phyloP scores from a whole-genome alignment of 2,797 vertebrate species.

The Spheniscus humboldti region DNA sequence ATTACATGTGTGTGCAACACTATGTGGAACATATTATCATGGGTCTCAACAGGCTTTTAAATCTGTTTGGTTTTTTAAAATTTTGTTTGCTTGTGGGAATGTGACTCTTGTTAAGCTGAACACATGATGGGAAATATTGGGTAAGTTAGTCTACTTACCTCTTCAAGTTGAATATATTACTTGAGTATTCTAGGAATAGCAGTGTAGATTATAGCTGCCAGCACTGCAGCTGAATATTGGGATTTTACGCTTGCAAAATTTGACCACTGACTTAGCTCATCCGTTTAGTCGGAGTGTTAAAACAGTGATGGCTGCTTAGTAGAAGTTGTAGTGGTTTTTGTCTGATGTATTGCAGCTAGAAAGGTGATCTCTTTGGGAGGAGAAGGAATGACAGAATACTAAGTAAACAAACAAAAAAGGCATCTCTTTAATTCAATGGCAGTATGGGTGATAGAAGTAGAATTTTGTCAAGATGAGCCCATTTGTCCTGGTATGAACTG shows the following conservation, averaged over 20 bases:
- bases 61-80: neutral
- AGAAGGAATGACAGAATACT: neutral
- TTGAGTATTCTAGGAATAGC: neutral
- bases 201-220: neutral
- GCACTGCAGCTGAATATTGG: neutral
- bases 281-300: neutral
- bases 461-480: neutral
- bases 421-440: neutral
- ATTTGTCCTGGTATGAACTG: neutral
- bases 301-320: neutral
- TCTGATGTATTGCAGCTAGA: neutral
- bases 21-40: neutral
- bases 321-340: neutral
- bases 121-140: neutral
- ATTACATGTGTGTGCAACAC: neutral
- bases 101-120: neutral
- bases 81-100: neutral
- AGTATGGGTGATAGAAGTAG: neutral
- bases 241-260: neutral
- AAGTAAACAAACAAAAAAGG: neutral
- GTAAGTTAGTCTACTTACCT: neutral
- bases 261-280: neutral
- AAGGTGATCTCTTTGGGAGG: neutral
- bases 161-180: neutral
- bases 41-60: neutral